Evolutionary conservation across 2,888 invertebrate species (phyloP).

Genomic region (Sphaerophoria rueppellii): DNA sequence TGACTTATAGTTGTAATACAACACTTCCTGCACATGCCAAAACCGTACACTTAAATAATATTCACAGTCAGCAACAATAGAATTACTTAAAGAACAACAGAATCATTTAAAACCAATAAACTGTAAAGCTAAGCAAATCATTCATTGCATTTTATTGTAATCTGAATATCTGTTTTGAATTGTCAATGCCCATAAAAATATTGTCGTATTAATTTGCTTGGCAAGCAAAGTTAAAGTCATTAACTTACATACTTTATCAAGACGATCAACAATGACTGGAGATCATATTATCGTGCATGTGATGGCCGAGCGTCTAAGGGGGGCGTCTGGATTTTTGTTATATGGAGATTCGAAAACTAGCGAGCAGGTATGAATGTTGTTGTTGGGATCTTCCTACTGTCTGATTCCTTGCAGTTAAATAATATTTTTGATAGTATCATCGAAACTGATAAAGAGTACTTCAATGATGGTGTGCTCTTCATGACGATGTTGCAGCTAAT

Average conservation of each 20-base stretch:
- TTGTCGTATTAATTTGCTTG: too few relatives aligned
- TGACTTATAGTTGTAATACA: too few relatives aligned
- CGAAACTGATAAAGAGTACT: slow-evolving; percentile 56
- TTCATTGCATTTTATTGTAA: too few relatives aligned
- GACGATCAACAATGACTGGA: slow-evolving; percentile 44
- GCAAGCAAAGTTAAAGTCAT: too few relatives aligned
- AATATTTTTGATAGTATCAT: slow-evolving; percentile 60
- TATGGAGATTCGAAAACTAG: slow-evolving; percentile 44
- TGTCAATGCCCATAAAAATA: too few relatives aligned
- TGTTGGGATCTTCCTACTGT: background rate
- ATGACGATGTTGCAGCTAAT: slow-evolving; percentile 62
- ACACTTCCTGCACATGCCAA: too few relatives aligned
- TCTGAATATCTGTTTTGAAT: too few relatives aligned
- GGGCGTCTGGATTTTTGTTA: slow-evolving; percentile 48
- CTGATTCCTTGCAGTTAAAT: slow-evolving; percentile 42
- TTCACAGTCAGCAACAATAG: too few relatives aligned
- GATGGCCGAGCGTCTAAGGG: slow-evolving; percentile 44
- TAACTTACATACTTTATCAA: slow-evolving; percentile 35
- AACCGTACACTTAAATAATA: too few relatives aligned
- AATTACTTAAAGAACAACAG: too few relatives aligned
- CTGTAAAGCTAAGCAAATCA: too few relatives aligned
- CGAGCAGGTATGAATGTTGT: slow-evolving; percentile 45
- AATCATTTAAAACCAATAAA: too few relatives aligned
- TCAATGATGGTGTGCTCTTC: slow-evolving; percentile 45
- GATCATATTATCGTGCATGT: slow-evolving; percentile 38